Percentiles rank a stretch among this genome's conserved stretches.
Evolutionary conservation across 1,140 invertebrate genomes (phyloP).

Genomic region (Drosophila bocqueti): DNA sequence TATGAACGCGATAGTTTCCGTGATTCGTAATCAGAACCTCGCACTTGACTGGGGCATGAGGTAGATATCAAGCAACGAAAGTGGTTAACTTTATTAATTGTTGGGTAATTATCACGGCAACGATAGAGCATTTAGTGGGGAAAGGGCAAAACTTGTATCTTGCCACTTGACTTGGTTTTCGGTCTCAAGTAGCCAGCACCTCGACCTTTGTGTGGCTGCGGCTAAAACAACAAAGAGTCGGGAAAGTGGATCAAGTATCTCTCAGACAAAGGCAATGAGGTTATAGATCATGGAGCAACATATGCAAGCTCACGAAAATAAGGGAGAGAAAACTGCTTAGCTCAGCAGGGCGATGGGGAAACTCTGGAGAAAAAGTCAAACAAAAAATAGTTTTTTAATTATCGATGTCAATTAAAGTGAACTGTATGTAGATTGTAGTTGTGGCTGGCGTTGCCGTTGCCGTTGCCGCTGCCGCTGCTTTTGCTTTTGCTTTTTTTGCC

Average conservation of each 20-base stretch:
- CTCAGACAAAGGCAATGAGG: conserved; percentile 30
- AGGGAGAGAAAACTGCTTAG: conserved; percentile 25
- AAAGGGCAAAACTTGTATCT: conserved; percentile 28
- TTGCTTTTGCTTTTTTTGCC: conserved; percentile 36
- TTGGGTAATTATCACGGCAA: conserved; percentile 50
- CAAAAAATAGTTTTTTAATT: conserved; percentile 78
- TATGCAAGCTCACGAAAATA: conserved; percentile 37
- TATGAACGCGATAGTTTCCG: conserved; percentile 21
- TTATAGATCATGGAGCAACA: conserved; percentile 40
- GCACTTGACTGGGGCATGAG: conserved; percentile 32
- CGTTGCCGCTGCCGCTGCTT: conserved; percentile 27
- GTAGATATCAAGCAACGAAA: conserved; percentile 45
- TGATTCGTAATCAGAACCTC: conserved; percentile 53
- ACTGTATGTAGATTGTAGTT: conserved; percentile 51
- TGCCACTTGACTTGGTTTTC: conserved; percentile 39
- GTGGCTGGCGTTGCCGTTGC: conserved; percentile 13
- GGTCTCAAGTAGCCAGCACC: conserved; percentile 34
- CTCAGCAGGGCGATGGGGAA: conserved; percentile 26
- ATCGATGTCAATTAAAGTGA: conserved; percentile 81
- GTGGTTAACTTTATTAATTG: conserved; percentile 69
- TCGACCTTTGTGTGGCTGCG: conserved; percentile 38
- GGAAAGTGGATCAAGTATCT: conserved; percentile 47
- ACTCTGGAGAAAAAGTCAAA: conserved; percentile 47
- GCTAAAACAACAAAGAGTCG: conserved; percentile 15
- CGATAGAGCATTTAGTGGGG: background rate